A percentile compares a stretch with the other conserved stretches of the same genome.
These are phyloP conservation scores for Hylia prasina DNA, from an alignment of 2,113 vertebrate genomes.

Conservation along the genomic window DNA sequence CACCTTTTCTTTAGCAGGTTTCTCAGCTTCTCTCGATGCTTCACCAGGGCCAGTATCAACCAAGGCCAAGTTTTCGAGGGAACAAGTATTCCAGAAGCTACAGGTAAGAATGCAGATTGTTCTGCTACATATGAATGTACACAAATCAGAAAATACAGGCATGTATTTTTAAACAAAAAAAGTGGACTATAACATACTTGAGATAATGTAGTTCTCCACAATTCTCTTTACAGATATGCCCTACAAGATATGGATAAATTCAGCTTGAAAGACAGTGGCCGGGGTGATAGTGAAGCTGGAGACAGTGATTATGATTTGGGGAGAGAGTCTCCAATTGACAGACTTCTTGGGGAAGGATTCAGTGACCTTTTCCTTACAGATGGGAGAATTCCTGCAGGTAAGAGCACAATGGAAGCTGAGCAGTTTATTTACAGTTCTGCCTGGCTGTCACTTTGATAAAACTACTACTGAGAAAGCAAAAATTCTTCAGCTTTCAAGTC, in stretches of 20 bases:
- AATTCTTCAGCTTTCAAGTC: slow-evolving; percentile 16
- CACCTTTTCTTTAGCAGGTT: slow-evolving; percentile 87
- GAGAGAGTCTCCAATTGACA: slow-evolving; percentile 93
- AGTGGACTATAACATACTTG: accelerated
- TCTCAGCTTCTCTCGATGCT: slow-evolving; percentile 99
- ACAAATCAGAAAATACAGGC: neutral
- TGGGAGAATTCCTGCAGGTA: slow-evolving; percentile 94
- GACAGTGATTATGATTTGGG: slow-evolving; percentile 98
- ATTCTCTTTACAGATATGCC: slow-evolving; percentile 82
- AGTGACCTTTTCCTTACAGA: slow-evolving; percentile 91
- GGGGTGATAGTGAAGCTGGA: slow-evolving; percentile 96
- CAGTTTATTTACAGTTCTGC: slow-evolving; percentile 40
- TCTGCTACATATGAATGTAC: neutral
- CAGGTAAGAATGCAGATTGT: slow-evolving; percentile 80
- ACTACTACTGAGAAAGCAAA: slow-evolving; percentile 2
- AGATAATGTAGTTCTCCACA: neutral
- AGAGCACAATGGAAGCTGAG: slow-evolving; percentile 28
- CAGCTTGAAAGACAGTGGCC: slow-evolving; percentile 97
- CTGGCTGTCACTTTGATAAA: slow-evolving; percentile 32
- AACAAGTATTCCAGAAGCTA: slow-evolving; percentile 99
- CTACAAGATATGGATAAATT: slow-evolving; percentile 99
- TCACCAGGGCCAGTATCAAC: slow-evolving; percentile 98
- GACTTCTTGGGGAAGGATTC: slow-evolving; percentile 95
- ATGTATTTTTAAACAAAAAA: neutral
- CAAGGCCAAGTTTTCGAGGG: slow-evolving; percentile 97